phyloP scores from a whole-genome alignment of 2,797 vertebrate genomes.

The Streptopelia turtur region DNA sequence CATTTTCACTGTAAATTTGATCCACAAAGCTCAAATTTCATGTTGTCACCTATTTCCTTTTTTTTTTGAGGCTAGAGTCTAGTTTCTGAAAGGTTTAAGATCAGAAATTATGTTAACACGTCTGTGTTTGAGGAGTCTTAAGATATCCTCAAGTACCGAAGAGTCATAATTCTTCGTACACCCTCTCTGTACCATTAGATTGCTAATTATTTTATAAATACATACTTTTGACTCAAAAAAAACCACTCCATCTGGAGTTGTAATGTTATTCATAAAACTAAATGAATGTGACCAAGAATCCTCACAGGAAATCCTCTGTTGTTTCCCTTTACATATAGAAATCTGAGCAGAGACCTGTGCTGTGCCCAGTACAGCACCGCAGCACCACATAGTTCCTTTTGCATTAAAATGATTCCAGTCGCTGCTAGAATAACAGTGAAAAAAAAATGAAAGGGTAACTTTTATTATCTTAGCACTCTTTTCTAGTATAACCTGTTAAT shows the following conservation, averaged over 20 bases:
- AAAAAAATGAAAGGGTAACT: not conserved
- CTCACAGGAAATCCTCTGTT: not conserved
- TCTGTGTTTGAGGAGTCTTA: not conserved
- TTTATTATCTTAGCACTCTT: not conserved
- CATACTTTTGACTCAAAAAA: not conserved
- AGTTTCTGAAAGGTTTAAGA: not conserved
- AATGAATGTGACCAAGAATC: not conserved
- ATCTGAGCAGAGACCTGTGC: not conserved
- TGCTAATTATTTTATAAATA: not conserved
- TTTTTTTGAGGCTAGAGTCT: not conserved
- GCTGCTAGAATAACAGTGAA: not conserved
- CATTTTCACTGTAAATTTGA: not conserved
- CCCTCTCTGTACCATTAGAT: not conserved
- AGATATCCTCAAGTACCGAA: not conserved
- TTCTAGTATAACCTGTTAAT: not conserved
- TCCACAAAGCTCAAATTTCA: not conserved
- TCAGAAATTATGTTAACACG: not conserved
- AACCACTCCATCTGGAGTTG: not conserved
- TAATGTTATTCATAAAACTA: not conserved
- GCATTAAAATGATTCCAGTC: not conserved
- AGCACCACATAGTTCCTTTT: not conserved
- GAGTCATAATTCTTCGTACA: not conserved
- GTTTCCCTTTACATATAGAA: not conserved
- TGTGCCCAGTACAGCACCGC: not conserved
- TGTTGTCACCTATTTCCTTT: not conserved